Percentiles rank a stretch among this genome's conserved stretches.
Conservation (phyloP, 2,113 vertebrate species). For the Addax nasomaculatus region DNA sequence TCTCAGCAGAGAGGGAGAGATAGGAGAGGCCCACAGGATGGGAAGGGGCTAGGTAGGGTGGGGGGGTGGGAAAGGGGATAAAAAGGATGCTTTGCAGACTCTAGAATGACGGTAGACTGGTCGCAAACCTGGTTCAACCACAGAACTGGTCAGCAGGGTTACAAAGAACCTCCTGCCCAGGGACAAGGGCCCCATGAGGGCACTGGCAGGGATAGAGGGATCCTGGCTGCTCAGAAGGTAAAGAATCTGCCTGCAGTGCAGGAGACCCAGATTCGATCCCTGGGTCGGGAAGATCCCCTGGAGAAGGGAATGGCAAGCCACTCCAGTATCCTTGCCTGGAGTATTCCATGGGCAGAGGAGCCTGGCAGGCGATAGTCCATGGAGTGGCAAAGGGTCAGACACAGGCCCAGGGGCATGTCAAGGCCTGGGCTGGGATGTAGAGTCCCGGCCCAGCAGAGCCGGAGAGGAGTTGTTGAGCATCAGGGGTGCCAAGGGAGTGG, state of each 20-base stretch:
- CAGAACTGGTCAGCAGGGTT: not conserved
- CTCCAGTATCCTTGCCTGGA: not conserved
- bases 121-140: not conserved
- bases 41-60: not conserved
- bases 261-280: not conserved
- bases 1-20: not conserved
- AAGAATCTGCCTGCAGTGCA: not conserved
- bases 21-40: not conserved
- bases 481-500: not conserved
- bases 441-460: not conserved
- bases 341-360: not conserved
- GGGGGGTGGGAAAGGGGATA: not conserved
- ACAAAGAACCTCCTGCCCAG: not conserved
- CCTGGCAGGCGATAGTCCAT: not conserved
- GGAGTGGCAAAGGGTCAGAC: not conserved
- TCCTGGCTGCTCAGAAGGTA: not conserved
- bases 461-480: not conserved
- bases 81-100: not conserved
- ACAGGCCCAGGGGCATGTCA: not conserved
- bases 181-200: not conserved
- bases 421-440: not conserved
- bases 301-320: not conserved
- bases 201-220: not conserved
- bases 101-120: not conserved
- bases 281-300: not conserved